phyloP scores from a whole-genome alignment of 2,888 invertebrate genomes.

The Dorcus hopei region DNA sequence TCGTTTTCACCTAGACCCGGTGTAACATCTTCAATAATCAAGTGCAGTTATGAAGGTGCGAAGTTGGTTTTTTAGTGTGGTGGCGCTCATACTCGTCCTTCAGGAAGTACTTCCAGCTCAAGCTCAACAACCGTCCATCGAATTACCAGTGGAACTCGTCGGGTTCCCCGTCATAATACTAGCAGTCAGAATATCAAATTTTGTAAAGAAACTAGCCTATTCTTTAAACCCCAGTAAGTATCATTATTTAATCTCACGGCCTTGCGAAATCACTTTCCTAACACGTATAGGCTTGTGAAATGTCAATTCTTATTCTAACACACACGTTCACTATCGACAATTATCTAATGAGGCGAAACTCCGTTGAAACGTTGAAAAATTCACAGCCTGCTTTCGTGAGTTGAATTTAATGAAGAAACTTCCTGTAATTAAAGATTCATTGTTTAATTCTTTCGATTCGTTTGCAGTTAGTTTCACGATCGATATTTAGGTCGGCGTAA shows the following conservation, averaged over 20 bases:
- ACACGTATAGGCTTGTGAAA: too few species aligned
- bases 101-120: slow-evolving; percentile 22
- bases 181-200: slow-evolving; percentile 75
- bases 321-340: too few species aligned
- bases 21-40: slow-evolving; percentile 10
- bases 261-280: neutral
- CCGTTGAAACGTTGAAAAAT: too few species aligned
- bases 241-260: slow-evolving; percentile 19
- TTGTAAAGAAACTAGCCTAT: slow-evolving; percentile 78
- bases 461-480: too few species aligned
- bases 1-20: slow-evolving; percentile 28
- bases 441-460: too few species aligned
- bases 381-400: too few species aligned
- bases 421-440: too few species aligned
- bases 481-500: too few species aligned
- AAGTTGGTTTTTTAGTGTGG: slow-evolving; percentile 24
- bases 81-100: slow-evolving; percentile 18
- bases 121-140: slow-evolving; percentile 55
- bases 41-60: slow-evolving; percentile 32
- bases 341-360: too few species aligned
- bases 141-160: slow-evolving; percentile 78
- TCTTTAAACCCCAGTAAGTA: slow-evolving; percentile 76
- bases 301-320: too few species aligned
- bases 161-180: slow-evolving; percentile 81
- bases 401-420: too few species aligned